A percentile compares a stretch with the other conserved stretches of the same genome.
Conservation (phyloP, 2,888 invertebrate genomes). For the Luffia ferchaultella region DNA sequence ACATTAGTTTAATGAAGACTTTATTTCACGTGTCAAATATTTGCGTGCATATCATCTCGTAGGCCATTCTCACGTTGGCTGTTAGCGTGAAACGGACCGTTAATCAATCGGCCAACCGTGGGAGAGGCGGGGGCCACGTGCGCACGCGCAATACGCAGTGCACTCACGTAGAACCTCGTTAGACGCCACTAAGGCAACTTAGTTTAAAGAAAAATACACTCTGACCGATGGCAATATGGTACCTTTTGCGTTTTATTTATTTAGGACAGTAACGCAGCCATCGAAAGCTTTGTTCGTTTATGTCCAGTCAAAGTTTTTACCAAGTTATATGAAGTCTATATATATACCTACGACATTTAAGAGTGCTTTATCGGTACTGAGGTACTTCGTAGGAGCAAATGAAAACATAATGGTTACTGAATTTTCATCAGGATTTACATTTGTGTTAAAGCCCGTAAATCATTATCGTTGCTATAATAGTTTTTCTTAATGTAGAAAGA, state of each 20-base stretch:
- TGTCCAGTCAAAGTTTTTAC: neutral
- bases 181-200: slow-evolving; percentile 5
- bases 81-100: slow-evolving; percentile 25
- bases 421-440: too few species aligned
- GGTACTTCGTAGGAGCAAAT: too few species aligned
- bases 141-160: slow-evolving; percentile 15
- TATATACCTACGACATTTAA: too few species aligned
- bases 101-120: slow-evolving; percentile 42
- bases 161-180: slow-evolving; percentile 8
- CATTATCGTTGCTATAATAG: too few species aligned
- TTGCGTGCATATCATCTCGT: slow-evolving; percentile 18
- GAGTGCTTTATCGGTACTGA: too few species aligned
- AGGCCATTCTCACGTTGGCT: slow-evolving; percentile 7
- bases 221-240: neutral
- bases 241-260: neutral
- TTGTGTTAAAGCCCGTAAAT: too few species aligned
- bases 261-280: neutral
- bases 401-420: too few species aligned
- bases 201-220: neutral
- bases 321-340: too few species aligned
- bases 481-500: too few species aligned
- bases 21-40: slow-evolving; percentile 27
- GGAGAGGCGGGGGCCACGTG: slow-evolving; percentile 32
- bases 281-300: neutral
- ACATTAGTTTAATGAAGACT: too few species aligned